Evolutionary conservation across 2,888 invertebrate species (phyloP).

Genomic region (Cancer borealis): DNA sequence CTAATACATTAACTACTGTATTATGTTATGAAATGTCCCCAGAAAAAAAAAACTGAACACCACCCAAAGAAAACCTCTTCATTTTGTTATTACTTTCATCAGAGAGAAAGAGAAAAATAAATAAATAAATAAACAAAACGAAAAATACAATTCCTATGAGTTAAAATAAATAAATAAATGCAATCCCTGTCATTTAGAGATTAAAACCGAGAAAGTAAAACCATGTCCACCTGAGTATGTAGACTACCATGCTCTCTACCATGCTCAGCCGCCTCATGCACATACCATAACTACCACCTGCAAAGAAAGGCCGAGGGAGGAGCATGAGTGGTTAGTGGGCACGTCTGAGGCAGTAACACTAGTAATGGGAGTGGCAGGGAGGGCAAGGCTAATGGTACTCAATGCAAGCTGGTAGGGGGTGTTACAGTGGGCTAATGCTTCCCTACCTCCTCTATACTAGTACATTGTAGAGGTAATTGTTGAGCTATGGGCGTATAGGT

Average conservation of each 20-base stretch:
- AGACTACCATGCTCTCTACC: slow-evolving; percentile 59
- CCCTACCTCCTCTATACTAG: not conserved
- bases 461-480: not conserved
- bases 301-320: slow-evolving; percentile 64
- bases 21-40: not conserved
- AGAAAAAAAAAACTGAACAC: not conserved
- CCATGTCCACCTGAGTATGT: slow-evolving; percentile 27
- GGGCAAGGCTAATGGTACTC: not conserved
- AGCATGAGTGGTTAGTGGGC: slow-evolving; percentile 58
- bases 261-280: slow-evolving; percentile 70
- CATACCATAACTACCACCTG: slow-evolving; percentile 76
- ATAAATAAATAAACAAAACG: not conserved
- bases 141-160: not conserved
- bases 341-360: not conserved
- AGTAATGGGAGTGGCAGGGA: not conserved
- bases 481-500: not conserved
- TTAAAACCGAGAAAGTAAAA: slow-evolving; percentile 18
- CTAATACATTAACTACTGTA: not conserved
- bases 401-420: not conserved
- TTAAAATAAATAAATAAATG: not conserved
- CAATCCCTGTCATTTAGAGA: not conserved
- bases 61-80: not conserved
- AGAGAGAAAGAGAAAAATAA: not conserved
- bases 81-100: not conserved
- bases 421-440: not conserved